phyloP scores from a whole-genome alignment of 1,140 invertebrate species.

The Stenopsyche tienmushanensis region DNA sequence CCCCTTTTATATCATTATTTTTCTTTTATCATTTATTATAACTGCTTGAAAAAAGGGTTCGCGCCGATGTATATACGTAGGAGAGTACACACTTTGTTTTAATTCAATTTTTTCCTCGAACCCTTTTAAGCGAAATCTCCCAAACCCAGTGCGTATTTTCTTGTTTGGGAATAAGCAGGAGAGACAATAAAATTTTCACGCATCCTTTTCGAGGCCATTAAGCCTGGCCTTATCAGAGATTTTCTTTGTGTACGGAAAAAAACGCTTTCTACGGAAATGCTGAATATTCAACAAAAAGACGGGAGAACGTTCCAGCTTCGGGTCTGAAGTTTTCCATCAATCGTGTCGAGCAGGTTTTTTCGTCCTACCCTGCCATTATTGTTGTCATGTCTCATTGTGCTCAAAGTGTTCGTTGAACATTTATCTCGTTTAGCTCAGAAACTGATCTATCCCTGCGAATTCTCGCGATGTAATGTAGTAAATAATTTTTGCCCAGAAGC shows the following conservation, averaged over 20 bases:
- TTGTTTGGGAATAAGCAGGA: slow-evolving; percentile 10
- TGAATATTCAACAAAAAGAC: slow-evolving; percentile 15
- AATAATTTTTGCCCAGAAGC: too few species aligned
- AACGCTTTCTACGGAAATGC: not conserved
- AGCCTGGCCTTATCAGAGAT: slow-evolving; percentile 14
- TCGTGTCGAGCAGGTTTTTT: not conserved
- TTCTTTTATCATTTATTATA: too few species aligned
- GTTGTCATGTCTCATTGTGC: too few species aligned
- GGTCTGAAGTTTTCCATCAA: not conserved
- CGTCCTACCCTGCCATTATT: not conserved
- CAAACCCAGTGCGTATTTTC: not conserved
- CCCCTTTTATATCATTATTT: too few species aligned
- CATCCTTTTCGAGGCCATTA: slow-evolving; percentile 20
- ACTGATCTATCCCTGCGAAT: too few species aligned
- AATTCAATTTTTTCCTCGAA: slow-evolving; percentile 13
- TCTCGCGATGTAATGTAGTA: too few species aligned
- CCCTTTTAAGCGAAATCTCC: slow-evolving; percentile 5
- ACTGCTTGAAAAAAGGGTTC: too few species aligned
- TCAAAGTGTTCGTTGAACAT: too few species aligned
- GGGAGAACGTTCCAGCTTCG: not conserved
- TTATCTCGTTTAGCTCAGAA: too few species aligned
- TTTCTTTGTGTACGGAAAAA: slow-evolving; percentile 14
- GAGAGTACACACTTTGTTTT: not conserved
- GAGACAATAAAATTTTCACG: slow-evolving; percentile 28
- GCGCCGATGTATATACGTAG: too few species aligned